Conservation (phyloP, 1,140 invertebrate species). For the Caenorhabditis tropicalis region DNA sequence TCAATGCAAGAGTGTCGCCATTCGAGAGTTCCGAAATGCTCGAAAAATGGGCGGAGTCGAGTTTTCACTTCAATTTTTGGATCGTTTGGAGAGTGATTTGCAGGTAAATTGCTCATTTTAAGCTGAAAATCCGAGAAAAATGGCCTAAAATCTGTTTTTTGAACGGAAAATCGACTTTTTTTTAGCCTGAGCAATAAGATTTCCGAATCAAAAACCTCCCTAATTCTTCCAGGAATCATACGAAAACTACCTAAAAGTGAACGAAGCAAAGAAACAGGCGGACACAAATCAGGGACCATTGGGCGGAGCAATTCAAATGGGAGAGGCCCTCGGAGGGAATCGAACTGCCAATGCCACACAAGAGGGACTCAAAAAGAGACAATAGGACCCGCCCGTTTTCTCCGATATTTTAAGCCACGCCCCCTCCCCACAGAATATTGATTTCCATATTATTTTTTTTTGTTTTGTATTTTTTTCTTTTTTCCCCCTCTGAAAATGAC, state of each 20-base stretch:
- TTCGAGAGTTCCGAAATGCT: slow-evolving; percentile 64
- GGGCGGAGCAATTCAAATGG: slow-evolving; percentile 52
- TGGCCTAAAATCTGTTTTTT: neutral
- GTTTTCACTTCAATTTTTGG: slow-evolving; percentile 65
- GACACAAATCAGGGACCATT: slow-evolving; percentile 57
- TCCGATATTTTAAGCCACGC: neutral
- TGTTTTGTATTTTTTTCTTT: too few species aligned
- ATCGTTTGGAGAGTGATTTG: slow-evolving; percentile 70
- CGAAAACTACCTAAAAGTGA: slow-evolving; percentile 64
- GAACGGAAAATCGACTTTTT: neutral
- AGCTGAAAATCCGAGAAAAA: neutral
- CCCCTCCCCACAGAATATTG: neutral
- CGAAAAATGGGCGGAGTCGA: slow-evolving; percentile 71
- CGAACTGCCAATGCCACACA: neutral
- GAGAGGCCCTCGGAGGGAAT: neutral
- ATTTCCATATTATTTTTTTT: too few species aligned
- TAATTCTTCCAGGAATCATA: slow-evolving; percentile 65
- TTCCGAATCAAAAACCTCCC: too few species aligned
- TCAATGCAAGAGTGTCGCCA: slow-evolving; percentile 51
- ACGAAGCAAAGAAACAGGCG: slow-evolving; percentile 57
- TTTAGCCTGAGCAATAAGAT: neutral
- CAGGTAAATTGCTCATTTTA: slow-evolving; percentile 51
- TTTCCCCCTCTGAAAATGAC: neutral
- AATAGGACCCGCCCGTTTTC: neutral
- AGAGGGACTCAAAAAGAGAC: neutral